Percentiles rank a stretch among this genome's conserved stretches.
Evolutionary conservation across 2,113 vertebrate species (phyloP).

Genomic region (Carettochelys insculpta): DNA sequence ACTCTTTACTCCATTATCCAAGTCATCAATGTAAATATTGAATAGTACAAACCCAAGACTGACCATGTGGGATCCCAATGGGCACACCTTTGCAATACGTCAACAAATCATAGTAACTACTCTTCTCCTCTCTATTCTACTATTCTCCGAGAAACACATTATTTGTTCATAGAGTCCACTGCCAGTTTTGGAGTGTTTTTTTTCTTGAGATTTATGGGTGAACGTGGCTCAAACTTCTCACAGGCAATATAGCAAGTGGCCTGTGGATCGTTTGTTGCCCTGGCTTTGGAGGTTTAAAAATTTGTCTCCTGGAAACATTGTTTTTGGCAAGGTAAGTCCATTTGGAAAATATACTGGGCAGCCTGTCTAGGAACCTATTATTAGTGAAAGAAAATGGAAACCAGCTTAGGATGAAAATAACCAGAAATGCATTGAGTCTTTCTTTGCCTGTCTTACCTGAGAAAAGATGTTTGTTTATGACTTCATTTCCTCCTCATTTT

Average conservation of each 20-base stretch:
- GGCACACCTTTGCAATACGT: not conserved
- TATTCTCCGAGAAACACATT: not conserved
- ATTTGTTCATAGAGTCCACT: conserved; percentile 14
- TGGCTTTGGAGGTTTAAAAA: not conserved
- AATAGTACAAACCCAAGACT: not conserved
- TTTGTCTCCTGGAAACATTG: not conserved
- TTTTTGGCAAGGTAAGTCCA: conserved; percentile 16
- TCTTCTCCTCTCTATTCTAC: no score
- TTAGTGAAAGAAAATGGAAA: conserved; percentile 19
- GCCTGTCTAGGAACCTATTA: conserved; percentile 28
- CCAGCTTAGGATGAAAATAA: not conserved
- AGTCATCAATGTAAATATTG: not conserved
- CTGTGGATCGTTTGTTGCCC: conserved; percentile 10
- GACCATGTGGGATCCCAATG: not conserved
- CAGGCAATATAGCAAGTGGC: conserved; percentile 31
- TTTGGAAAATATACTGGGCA: conserved; percentile 36
- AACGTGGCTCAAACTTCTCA: not conserved
- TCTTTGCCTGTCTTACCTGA: not conserved
- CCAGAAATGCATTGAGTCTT: not conserved
- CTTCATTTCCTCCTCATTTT: not conserved
- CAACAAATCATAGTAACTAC: not conserved
- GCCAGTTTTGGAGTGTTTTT: not conserved
- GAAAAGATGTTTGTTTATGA: not conserved
- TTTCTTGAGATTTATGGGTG: not conserved
- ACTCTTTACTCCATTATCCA: not conserved